These are phyloP conservation scores for Polietes domitor DNA, from an alignment of 2,888 invertebrate species.

Conservation along the genomic window DNA sequence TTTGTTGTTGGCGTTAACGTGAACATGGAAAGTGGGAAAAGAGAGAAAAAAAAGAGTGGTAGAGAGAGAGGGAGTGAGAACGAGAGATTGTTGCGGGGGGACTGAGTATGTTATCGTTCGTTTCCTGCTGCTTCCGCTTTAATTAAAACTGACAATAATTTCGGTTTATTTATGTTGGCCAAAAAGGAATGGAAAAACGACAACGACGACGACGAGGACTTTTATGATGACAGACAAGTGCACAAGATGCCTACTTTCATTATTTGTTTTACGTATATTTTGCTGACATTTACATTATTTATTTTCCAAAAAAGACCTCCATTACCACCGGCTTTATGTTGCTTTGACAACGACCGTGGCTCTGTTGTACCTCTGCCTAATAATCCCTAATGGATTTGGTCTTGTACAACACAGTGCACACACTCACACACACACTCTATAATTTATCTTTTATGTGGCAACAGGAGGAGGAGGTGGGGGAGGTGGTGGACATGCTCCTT, in stretches of 20 bases:
- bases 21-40: neutral
- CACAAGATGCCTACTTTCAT: neutral
- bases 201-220: neutral
- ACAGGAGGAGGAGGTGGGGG: too few species aligned
- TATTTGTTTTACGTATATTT: neutral
- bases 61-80: neutral
- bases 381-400: neutral
- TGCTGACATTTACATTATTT: neutral
- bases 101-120: neutral
- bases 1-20: neutral
- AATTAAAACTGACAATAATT: slow-evolving; percentile 4
- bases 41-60: neutral
- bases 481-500: too few species aligned
- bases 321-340: neutral
- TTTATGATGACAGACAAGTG: neutral
- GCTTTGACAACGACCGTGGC: neutral
- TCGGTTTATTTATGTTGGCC: neutral
- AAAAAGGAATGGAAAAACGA: neutral
- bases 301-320: neutral
- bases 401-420: neutral
- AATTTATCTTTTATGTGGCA: too few species aligned
- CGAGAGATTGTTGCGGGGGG: neutral
- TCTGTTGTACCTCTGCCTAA: neutral
- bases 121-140: neutral
- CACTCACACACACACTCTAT: too few species aligned